A percentile compares a stretch with the other conserved stretches of the same genome.
Evolutionary conservation across 2,113 vertebrate genomes (phyloP).

Genomic region (Emydura subglobosa): DNA sequence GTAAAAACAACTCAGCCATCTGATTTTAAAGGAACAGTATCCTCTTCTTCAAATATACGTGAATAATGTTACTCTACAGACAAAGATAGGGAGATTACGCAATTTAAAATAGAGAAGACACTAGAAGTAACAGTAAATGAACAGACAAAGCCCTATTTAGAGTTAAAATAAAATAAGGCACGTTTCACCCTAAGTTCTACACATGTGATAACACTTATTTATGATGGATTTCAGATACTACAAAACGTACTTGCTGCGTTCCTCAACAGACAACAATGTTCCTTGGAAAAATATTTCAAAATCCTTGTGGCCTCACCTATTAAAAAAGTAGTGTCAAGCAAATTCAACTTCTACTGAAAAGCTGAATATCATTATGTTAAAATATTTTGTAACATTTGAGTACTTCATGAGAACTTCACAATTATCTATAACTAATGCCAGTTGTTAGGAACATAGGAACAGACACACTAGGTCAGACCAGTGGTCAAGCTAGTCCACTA

Average conservation of each 20-base stretch:
- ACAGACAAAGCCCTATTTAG: not conserved
- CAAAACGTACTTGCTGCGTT: not conserved
- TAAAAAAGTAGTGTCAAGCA: not conserved
- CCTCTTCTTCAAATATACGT: not conserved
- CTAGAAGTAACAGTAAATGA: not conserved
- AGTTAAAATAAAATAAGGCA: not conserved
- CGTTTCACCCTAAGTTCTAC: not conserved
- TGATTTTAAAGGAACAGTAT: slow-evolving; percentile 76
- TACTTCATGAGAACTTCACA: not conserved
- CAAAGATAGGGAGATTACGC: not conserved
- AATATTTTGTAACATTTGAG: not conserved
- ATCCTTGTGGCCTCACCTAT: not conserved
- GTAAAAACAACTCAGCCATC: slow-evolving; percentile 66
- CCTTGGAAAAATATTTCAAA: not conserved
- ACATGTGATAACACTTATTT: not conserved
- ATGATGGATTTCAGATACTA: rapidly evolving
- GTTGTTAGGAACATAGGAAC: not conserved
- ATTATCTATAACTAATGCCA: not conserved
- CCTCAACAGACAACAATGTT: not conserved
- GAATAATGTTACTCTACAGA: not conserved
- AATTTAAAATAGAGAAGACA: not conserved
- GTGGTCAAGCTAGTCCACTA: not conserved
- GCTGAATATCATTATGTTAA: not conserved
- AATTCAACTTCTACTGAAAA: not conserved
- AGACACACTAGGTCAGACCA: not conserved